Evolutionary conservation across 2,888 invertebrate species (phyloP).

Genomic region (Rhimphoctona megacephalus): DNA sequence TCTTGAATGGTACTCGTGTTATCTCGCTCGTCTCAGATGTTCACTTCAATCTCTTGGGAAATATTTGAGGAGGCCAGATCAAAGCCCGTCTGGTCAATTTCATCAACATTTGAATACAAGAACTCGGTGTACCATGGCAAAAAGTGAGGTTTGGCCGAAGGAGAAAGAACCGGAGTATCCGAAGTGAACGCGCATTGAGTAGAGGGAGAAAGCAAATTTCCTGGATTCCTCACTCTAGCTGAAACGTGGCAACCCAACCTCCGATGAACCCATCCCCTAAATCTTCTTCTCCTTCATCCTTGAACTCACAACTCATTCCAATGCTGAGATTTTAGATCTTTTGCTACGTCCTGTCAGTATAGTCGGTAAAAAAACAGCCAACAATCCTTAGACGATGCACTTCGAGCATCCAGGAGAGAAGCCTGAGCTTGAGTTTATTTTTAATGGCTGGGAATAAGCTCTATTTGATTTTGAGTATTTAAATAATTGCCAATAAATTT

Average conservation of each 20-base stretch:
- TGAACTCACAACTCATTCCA: slow-evolving; percentile 59
- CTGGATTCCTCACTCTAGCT: slow-evolving; percentile 58
- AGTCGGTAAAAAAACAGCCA: slow-evolving; percentile 58
- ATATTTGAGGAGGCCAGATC: slow-evolving; percentile 84
- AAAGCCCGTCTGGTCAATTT: slow-evolving; percentile 85
- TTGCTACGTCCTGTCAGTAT: slow-evolving; percentile 48
- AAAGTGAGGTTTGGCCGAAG: slow-evolving; percentile 54
- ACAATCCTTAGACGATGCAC: slow-evolving; percentile 53
- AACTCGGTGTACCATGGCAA: slow-evolving; percentile 49
- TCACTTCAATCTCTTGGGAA: slow-evolving; percentile 84
- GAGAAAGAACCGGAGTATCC: slow-evolving; percentile 53
- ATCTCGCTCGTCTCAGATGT: slow-evolving; percentile 80
- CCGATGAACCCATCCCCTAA: slow-evolving; percentile 12
- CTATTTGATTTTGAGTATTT: background rate
- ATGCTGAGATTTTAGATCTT: slow-evolving; percentile 66
- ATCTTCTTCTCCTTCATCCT: slow-evolving; percentile 48
- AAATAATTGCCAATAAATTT: slow-evolving; percentile 4
- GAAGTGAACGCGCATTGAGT: slow-evolving; percentile 52
- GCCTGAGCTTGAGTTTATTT: background rate
- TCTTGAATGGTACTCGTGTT: slow-evolving; percentile 31
- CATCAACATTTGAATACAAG: slow-evolving; percentile 85
- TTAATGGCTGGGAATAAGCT: background rate
- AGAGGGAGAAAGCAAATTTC: slow-evolving; percentile 63
- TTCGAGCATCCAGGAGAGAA: slow-evolving; percentile 24
- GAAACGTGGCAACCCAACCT: slow-evolving; percentile 43